These are phyloP conservation scores for Atta cephalotes DNA, from an alignment of 1,140 invertebrate genomes.

Conservation along the genomic window DNA sequence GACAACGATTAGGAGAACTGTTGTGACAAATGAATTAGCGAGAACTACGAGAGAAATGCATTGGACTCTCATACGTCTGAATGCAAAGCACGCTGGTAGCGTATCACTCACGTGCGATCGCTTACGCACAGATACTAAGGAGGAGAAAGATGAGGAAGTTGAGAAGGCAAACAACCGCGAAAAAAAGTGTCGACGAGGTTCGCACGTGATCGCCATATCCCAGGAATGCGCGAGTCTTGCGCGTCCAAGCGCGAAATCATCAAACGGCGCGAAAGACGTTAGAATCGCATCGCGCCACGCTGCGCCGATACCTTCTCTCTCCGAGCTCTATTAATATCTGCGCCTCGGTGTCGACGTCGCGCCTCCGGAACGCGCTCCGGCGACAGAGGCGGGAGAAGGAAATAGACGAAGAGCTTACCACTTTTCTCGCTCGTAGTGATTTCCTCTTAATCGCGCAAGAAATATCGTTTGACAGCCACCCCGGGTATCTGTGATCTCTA, in stretches of 20 bases:
- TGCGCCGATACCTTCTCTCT: neutral
- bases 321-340: slow-evolving; percentile 74
- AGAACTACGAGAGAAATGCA: neutral
- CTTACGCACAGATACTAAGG: neutral
- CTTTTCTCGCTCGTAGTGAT: neutral
- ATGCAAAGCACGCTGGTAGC: neutral
- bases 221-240: slow-evolving; percentile 68
- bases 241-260: slow-evolving; percentile 40
- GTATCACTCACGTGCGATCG: slow-evolving; percentile 9
- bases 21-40: too few relatives aligned
- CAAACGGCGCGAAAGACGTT: neutral
- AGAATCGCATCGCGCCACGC: too few relatives aligned
- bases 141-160: too few relatives aligned
- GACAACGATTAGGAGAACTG: neutral
- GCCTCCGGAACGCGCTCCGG: slow-evolving; percentile 57
- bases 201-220: slow-evolving; percentile 64
- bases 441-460: neutral
- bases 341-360: slow-evolving; percentile 71
- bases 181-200: slow-evolving; percentile 39
- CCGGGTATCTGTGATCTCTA: neutral
- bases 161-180: neutral
- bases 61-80: neutral
- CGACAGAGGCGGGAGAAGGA: neutral
- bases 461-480: neutral
- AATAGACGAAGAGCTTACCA: slow-evolving; percentile 26